Evolutionary conservation across 2,797 vertebrate genomes (phyloP).

Genomic region (Cephalopachus bancanus): DNA sequence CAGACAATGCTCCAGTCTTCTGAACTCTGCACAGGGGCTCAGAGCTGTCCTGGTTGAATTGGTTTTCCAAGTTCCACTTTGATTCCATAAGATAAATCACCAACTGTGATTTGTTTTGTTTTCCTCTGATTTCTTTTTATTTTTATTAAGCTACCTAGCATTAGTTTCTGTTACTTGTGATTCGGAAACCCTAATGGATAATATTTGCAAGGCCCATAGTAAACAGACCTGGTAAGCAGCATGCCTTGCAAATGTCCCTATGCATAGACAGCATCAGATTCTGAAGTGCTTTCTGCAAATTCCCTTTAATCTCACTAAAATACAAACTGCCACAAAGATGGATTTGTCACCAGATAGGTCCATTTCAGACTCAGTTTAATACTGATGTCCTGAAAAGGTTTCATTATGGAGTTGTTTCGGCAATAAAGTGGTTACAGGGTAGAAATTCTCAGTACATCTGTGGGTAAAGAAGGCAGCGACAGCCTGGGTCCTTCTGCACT

Average conservation of each 20-base stretch:
- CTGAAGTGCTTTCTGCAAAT: not conserved
- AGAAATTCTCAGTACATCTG: not conserved
- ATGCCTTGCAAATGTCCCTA: not conserved
- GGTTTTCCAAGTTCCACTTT: not conserved
- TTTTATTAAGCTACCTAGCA: not conserved
- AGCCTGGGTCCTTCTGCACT: not conserved
- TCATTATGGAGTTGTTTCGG: not conserved
- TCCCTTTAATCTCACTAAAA: not conserved
- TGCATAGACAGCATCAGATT: not conserved
- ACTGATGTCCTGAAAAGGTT: not conserved
- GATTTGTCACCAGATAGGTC: not conserved
- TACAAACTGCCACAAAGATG: not conserved
- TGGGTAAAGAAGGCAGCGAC: rapidly evolving
- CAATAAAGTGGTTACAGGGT: not conserved
- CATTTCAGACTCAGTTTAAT: not conserved
- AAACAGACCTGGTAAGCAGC: not conserved
- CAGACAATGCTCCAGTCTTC: not conserved
- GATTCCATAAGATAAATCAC: not conserved
- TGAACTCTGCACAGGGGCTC: not conserved
- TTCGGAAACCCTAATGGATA: not conserved
- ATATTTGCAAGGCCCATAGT: not conserved
- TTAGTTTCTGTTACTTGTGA: conserved; percentile 12
- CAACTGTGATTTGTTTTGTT: not conserved
- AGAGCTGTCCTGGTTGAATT: not conserved
- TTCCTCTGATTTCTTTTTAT: not conserved